These are phyloP conservation scores for Cochlearius cochlearius DNA, from an alignment of 2,113 vertebrate species.

Conservation along the genomic window DNA sequence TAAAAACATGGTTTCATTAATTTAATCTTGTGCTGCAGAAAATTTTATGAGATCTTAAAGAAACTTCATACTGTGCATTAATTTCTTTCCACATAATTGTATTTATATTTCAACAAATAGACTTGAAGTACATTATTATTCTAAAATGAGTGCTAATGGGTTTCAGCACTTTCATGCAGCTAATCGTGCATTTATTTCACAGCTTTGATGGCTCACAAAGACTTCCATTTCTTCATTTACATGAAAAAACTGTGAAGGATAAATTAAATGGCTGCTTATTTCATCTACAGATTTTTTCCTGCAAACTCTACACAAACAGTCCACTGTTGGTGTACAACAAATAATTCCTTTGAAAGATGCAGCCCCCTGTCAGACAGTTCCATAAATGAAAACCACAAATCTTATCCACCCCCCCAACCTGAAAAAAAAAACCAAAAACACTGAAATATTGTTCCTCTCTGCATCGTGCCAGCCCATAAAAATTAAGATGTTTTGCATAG, in stretches of 20 bases:
- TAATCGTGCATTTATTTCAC: slow-evolving; percentile 37
- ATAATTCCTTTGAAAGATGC: background rate
- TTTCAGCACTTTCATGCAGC: slow-evolving; percentile 44
- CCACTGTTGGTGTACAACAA: background rate
- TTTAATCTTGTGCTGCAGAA: background rate
- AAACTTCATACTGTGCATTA: slow-evolving; percentile 21
- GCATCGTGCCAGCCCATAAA: background rate
- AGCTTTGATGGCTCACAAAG: slow-evolving; percentile 34
- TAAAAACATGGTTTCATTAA: background rate
- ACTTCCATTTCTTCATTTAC: slow-evolving; percentile 36
- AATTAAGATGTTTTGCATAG: background rate
- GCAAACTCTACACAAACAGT: background rate
- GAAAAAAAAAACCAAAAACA: background rate
- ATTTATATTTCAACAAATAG: slow-evolving; percentile 66
- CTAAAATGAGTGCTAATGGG: slow-evolving; percentile 48
- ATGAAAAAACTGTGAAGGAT: slow-evolving; percentile 34
- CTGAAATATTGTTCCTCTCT: background rate
- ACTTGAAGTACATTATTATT: slow-evolving; percentile 57
- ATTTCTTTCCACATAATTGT: slow-evolving; percentile 49
- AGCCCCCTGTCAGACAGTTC: background rate
- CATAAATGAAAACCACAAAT: background rate
- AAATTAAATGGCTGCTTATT: slow-evolving; percentile 44
- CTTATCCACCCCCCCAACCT: background rate
- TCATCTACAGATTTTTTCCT: background rate
- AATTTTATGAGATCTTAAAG: slow-evolving; percentile 3